Evolutionary conservation across 1,140 invertebrate species (phyloP).

Genomic region (Meteorus sp.): DNA sequence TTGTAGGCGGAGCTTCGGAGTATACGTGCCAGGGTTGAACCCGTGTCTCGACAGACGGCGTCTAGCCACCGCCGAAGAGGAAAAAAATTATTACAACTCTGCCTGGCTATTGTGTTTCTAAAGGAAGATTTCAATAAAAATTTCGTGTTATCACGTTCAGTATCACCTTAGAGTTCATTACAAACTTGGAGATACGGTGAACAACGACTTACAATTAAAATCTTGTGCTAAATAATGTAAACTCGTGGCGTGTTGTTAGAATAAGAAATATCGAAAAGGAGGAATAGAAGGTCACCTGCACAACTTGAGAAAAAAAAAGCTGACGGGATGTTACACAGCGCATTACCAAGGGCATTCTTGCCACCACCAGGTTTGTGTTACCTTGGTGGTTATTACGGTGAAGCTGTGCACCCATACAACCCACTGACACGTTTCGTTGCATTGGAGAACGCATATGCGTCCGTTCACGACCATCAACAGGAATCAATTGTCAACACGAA

Average conservation of each 20-base stretch:
- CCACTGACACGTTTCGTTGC: slow-evolving; percentile 35
- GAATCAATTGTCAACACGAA: slow-evolving; percentile 33
- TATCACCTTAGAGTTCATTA: neutral
- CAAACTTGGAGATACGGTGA: neutral
- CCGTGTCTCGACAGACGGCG: slow-evolving; percentile 47
- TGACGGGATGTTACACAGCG: slow-evolving; percentile 49
- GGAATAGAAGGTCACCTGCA: neutral
- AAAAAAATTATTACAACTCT: too few relatives aligned
- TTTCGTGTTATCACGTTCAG: too few relatives aligned
- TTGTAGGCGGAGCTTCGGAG: slow-evolving; percentile 41
- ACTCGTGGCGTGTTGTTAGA: neutral
- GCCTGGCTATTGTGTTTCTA: slow-evolving; percentile 17
- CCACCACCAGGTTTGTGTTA: slow-evolving; percentile 47
- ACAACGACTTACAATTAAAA: neutral
- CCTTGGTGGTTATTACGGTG: slow-evolving; percentile 46
- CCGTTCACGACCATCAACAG: slow-evolving; percentile 28
- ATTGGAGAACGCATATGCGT: slow-evolving; percentile 39
- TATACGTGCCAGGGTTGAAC: slow-evolving; percentile 38
- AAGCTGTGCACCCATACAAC: slow-evolving; percentile 40
- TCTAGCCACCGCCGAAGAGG: slow-evolving; percentile 44
- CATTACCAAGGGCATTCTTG: slow-evolving; percentile 50
- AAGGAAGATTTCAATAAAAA: neutral
- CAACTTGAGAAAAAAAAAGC: neutral
- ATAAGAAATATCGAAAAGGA: neutral
- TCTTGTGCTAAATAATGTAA: neutral